phyloP scores from a whole-genome alignment of 2,113 vertebrate species.

The Drymodes brunneopygia region DNA sequence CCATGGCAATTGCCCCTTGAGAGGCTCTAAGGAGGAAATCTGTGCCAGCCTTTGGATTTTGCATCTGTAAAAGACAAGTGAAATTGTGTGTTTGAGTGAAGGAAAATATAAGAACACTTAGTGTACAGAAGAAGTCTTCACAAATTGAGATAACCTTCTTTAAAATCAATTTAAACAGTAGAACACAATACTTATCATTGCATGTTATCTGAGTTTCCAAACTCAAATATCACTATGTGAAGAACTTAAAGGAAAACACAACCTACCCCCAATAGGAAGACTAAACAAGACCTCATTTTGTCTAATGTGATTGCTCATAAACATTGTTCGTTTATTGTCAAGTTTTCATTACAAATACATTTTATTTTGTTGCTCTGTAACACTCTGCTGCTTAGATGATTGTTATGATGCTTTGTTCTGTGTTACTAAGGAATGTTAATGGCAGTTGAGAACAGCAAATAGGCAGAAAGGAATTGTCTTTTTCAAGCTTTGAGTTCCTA shows the following conservation, averaged over 20 bases:
- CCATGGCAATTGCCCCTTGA: neutral
- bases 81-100: neutral
- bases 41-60: neutral
- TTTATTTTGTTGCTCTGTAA: neutral
- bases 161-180: neutral
- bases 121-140: neutral
- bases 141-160: neutral
- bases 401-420: neutral
- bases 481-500: neutral
- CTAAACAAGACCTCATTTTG: neutral
- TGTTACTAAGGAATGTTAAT: neutral
- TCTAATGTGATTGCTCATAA: neutral
- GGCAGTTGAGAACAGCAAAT: neutral
- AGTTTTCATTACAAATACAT: neutral
- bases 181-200: neutral
- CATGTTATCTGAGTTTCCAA: neutral
- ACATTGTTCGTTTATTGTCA: neutral
- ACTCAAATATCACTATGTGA: neutral
- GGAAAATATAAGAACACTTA: neutral
- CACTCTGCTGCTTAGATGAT: neutral
- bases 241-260: neutral
- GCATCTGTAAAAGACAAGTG: neutral
- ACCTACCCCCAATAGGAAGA: neutral
- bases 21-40: neutral
- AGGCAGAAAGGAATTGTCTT: neutral